Evolutionary conservation across 2,113 vertebrate species (phyloP), one percentile per base, ranked within the genome.

Genomic region (Phrynosoma platyrhinos): DNA sequence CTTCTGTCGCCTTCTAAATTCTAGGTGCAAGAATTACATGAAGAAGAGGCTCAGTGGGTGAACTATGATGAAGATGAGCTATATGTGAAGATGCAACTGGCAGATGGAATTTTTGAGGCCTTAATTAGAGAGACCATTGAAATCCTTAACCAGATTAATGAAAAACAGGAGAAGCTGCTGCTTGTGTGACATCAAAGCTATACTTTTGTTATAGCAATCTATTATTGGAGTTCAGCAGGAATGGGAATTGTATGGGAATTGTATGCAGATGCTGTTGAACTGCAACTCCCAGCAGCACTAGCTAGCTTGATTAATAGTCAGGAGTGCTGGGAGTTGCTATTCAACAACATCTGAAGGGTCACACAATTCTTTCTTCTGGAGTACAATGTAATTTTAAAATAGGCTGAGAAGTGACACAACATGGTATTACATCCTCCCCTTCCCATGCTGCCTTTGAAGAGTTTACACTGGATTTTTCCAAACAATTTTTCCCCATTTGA

Each of bases 1-100:
- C 82, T 88, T 9, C 16, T 14, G 30, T 30, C 8, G 13, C 14
- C 9, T 87, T 92, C 25, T 90, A 0, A 13, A 82, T 80, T 91
- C 84, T 88, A 92, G 99, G 98, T 99, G 13, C 98, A 99, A 94
- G 99, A 99, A 85, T 98, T 99, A 81, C 98, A 99, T 0, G 98
- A 99, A 90, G 99, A 99, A 86, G 99, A 99, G 93, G 97, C 98
- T 0, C 98, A 99, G 93, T 99, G 99, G 99, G 98, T 99, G 75
- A 99, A 98, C 96, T 99, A 99, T 0, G 98, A 99, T 0, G 98
- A 99, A 83, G 99, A 99, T 5, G 99, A 99, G 62, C 95, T 99
- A 85, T 98, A 97, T 90, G 99, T 99, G 68, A 99, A 99, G 96
- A 98, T 99, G 98, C 99, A 99, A 95, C 89, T 99, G 85, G 98